Percentiles rank a stretch among this genome's conserved stretches.
Evolutionary conservation across 2,888 invertebrate genomes (phyloP).

Genomic region (Myopa tessellatipennis): DNA sequence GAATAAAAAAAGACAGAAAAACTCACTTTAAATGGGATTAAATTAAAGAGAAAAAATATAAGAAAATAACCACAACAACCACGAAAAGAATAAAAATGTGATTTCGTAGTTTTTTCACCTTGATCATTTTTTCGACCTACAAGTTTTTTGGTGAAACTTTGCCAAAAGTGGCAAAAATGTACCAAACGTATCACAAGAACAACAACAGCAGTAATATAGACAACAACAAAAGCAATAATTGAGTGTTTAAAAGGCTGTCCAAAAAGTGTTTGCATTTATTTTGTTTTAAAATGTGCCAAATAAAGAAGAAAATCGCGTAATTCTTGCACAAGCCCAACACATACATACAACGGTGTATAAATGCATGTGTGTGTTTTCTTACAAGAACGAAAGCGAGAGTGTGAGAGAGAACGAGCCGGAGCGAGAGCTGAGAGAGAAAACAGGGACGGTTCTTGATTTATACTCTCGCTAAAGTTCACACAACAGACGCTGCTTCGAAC

Average conservation of each 20-base stretch:
- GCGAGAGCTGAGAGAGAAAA: background rate
- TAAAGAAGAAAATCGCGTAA: slow-evolving; percentile 39
- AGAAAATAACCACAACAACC: background rate
- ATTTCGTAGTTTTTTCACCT: background rate
- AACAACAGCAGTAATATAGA: background rate
- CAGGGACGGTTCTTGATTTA: too few relatives aligned
- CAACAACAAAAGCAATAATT: slow-evolving; percentile 1
- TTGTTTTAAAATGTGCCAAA: slow-evolving; percentile 17
- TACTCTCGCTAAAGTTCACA: too few relatives aligned
- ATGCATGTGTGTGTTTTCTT: background rate
- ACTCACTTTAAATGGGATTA: background rate
- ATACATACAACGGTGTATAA: background rate
- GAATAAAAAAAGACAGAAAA: background rate
- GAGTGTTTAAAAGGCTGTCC: background rate
- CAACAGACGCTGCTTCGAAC: too few relatives aligned
- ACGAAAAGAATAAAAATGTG: background rate
- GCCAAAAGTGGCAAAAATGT: slow-evolving; percentile 10
- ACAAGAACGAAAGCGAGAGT: too few relatives aligned
- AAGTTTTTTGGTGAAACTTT: slow-evolving; percentile 14
- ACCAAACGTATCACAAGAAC: background rate
- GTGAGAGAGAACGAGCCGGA: too few relatives aligned
- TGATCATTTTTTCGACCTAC: background rate
- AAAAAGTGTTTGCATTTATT: too few relatives aligned
- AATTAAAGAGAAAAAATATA: background rate
- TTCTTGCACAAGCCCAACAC: background rate